Percentiles rank a stretch among this genome's conserved stretches.
Conservation (phyloP, 2,113 vertebrate species). For the Australoheros scitulus region DNA sequence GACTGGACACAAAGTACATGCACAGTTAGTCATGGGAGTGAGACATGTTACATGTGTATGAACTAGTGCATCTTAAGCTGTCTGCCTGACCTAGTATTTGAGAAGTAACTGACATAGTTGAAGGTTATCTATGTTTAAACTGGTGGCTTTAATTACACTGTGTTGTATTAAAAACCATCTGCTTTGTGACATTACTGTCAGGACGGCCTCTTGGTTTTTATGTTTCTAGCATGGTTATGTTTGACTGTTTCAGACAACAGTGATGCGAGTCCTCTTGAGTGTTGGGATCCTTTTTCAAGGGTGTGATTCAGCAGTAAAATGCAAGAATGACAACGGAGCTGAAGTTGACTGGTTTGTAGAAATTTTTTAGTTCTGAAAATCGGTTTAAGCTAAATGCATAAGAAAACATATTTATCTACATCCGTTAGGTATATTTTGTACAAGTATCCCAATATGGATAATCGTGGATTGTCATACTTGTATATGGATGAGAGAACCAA, state of each 20-base stretch:
- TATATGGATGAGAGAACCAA: conserved; percentile 66
- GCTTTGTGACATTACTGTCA: rapidly evolving
- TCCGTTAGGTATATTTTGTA: conserved; percentile 66
- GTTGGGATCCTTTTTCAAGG: conserved; percentile 16
- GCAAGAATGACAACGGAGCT: conserved; percentile 20
- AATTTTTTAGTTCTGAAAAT: background rate
- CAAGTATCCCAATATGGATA: conserved; percentile 21
- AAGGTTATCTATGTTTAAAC: background rate
- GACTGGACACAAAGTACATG: background rate
- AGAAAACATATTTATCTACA: background rate
- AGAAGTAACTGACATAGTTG: rapidly evolving
- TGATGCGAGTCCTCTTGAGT: background rate
- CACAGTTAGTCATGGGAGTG: background rate
- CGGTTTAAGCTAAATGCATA: background rate
- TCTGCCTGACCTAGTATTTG: background rate
- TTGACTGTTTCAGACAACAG: conserved; percentile 35
- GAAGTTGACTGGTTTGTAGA: conserved; percentile 61
- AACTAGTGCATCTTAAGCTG: background rate
- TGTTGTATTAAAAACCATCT: background rate
- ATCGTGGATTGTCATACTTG: conserved; percentile 44
- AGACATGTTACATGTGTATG: background rate
- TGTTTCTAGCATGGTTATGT: background rate
- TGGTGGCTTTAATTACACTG: background rate
- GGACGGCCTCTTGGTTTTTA: background rate
- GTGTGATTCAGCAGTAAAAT: conserved; percentile 42